A percentile compares a stretch with the other conserved stretches of the same genome.
Conservation (phyloP, 2,888 invertebrate genomes). For the Platycnemis pennipes region DNA sequence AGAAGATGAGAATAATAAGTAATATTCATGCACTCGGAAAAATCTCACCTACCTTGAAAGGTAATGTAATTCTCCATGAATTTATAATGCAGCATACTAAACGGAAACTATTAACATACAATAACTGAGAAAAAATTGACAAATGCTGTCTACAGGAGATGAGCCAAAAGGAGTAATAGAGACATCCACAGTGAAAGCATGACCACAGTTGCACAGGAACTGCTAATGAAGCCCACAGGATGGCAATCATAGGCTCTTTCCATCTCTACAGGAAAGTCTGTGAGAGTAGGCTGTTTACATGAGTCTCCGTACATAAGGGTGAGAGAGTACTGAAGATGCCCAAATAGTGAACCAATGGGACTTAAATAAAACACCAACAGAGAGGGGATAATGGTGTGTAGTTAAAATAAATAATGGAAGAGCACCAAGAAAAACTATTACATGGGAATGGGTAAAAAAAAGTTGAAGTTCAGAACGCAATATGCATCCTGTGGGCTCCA, state of each 20-base stretch:
- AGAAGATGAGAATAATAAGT: slow-evolving; percentile 48
- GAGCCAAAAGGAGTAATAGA: slow-evolving; percentile 71
- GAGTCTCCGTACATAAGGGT: not conserved
- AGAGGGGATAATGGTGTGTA: not conserved
- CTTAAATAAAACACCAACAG: slow-evolving; percentile 21
- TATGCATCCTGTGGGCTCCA: slow-evolving; percentile 68
- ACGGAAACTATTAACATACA: slow-evolving; percentile 63
- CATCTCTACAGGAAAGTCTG: not conserved
- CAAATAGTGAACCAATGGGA: not conserved
- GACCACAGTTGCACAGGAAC: slow-evolving; percentile 70
- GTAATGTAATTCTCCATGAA: slow-evolving; percentile 69
- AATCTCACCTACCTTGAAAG: slow-evolving; percentile 72
- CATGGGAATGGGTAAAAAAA: not conserved
- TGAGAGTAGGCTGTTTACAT: not conserved
- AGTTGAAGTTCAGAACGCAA: slow-evolving; percentile 31
- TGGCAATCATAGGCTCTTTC: slow-evolving; percentile 55
- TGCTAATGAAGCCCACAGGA: slow-evolving; percentile 73
- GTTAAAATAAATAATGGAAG: slow-evolving; percentile 31
- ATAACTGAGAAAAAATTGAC: slow-evolving; percentile 70
- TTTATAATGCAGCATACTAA: slow-evolving; percentile 67
- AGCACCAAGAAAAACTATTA: slow-evolving; percentile 7
- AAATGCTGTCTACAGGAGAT: slow-evolving; percentile 71
- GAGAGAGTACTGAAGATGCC: not conserved
- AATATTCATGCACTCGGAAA: slow-evolving; percentile 71
- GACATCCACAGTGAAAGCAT: slow-evolving; percentile 72